Evolutionary conservation across 2,113 vertebrate species (phyloP).

Genomic region (Archilochus colubris): DNA sequence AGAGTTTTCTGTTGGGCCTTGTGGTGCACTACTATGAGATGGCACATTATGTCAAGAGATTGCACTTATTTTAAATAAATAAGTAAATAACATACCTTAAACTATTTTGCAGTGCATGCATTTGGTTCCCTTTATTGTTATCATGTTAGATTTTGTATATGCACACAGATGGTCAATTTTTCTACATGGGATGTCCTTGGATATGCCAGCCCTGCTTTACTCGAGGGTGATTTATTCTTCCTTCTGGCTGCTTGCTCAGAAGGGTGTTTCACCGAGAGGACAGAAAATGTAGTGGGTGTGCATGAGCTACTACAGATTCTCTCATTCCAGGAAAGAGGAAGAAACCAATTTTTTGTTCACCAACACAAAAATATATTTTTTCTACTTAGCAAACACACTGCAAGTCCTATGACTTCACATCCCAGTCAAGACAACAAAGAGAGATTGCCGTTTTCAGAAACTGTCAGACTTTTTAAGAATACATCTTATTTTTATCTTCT

Average conservation of each 20-base stretch:
- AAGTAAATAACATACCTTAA: neutral
- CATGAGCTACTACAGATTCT: neutral
- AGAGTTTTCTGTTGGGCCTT: neutral
- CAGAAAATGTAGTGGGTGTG: neutral
- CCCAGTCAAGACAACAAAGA: neutral
- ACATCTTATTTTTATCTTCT: neutral
- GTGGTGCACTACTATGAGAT: rapidly evolving
- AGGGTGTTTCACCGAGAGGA: neutral
- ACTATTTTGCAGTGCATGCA: neutral
- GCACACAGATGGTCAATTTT: neutral
- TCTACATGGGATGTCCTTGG: neutral
- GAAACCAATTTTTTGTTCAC: neutral
- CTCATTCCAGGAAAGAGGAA: neutral
- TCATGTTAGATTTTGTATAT: neutral
- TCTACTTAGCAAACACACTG: neutral
- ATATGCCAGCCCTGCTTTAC: neutral
- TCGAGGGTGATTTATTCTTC: neutral
- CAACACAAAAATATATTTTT: neutral
- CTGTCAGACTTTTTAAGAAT: neutral
- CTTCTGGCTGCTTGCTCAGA: neutral
- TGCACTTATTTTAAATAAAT: neutral
- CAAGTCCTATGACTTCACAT: neutral
- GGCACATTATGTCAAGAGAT: neutral
- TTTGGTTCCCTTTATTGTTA: neutral
- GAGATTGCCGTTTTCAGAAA: neutral